Percentiles rank a stretch among this genome's conserved stretches.
These are phyloP conservation scores for Actenoides hombroni DNA, from an alignment of 2,113 vertebrate species.

Conservation along the genomic window DNA sequence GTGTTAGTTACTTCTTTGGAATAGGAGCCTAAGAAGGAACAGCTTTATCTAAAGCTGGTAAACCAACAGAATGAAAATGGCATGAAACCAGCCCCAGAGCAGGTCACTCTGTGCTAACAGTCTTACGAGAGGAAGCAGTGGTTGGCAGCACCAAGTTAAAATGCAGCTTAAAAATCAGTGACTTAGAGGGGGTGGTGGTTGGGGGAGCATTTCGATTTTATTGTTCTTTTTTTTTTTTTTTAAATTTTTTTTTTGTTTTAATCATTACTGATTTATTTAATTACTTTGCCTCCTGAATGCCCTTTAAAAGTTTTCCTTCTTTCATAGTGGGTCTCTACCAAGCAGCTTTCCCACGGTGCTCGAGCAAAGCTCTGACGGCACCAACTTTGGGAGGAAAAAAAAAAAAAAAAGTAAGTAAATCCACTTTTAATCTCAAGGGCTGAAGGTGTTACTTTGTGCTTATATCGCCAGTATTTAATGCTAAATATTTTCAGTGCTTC, in stretches of 20 bases:
- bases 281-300: neutral
- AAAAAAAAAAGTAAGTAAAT: neutral
- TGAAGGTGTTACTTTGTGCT: neutral
- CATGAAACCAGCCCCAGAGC: neutral
- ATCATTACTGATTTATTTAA: neutral
- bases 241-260: neutral
- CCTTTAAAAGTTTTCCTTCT: neutral
- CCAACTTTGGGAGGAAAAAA: neutral
- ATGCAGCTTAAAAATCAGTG: neutral
- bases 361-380: neutral
- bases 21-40: neutral
- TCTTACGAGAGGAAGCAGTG: neutral
- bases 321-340: rapidly evolving
- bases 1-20: neutral
- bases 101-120: neutral
- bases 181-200: neutral
- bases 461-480: neutral
- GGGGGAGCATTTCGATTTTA: neutral
- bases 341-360: neutral
- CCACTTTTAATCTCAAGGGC: neutral
- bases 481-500: neutral
- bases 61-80: neutral
- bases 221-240: neutral
- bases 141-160: neutral
- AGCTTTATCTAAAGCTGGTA: neutral